Evolutionary conservation across 1,140 invertebrate genomes (phyloP).

Genomic region (Drosophila micromelanica): DNA sequence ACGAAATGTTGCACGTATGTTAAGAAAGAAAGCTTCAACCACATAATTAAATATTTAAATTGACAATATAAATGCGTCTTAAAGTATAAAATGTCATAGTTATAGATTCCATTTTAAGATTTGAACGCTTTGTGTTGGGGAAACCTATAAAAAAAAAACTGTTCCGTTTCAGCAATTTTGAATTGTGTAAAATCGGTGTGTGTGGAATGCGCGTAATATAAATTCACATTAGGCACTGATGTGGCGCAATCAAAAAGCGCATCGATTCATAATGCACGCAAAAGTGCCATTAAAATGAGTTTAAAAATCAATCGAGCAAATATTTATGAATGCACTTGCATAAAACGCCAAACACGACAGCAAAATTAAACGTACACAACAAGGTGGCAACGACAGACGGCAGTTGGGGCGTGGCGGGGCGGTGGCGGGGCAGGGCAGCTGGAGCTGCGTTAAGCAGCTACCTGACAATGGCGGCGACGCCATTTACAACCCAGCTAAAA

Average conservation of each 20-base stretch:
- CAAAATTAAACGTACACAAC: slow-evolving; percentile 59
- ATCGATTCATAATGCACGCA: slow-evolving; percentile 14
- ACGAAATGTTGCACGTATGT: background rate
- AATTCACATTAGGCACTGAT: slow-evolving; percentile 14
- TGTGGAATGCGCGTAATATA: too few species aligned
- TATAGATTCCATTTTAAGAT: slow-evolving; percentile 1
- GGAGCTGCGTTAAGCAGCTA: slow-evolving; percentile 3
- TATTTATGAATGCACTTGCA: slow-evolving; percentile 47
- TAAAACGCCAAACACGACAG: slow-evolving; percentile 10
- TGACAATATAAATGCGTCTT: too few species aligned
- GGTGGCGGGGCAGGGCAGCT: too few species aligned
- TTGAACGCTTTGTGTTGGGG: background rate
- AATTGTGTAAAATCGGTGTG: background rate
- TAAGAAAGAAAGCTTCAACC: background rate
- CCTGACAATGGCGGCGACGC: slow-evolving; percentile 61
- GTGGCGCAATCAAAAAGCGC: slow-evolving; percentile 13
- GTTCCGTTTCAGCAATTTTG: slow-evolving; percentile 9
- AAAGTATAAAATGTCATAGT: background rate
- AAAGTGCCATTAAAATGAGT: slow-evolving; percentile 35
- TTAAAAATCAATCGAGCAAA: slow-evolving; percentile 49
- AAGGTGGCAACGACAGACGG: slow-evolving; percentile 5
- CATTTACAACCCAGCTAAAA: slow-evolving; percentile 69
- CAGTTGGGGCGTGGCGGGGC: background rate
- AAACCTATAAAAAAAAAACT: slow-evolving; percentile 5
- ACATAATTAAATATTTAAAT: too few species aligned